These are phyloP conservation scores for Tympanoctomys barrerae DNA, from an alignment of 2,797 vertebrate genomes.

Conservation along the genomic window DNA sequence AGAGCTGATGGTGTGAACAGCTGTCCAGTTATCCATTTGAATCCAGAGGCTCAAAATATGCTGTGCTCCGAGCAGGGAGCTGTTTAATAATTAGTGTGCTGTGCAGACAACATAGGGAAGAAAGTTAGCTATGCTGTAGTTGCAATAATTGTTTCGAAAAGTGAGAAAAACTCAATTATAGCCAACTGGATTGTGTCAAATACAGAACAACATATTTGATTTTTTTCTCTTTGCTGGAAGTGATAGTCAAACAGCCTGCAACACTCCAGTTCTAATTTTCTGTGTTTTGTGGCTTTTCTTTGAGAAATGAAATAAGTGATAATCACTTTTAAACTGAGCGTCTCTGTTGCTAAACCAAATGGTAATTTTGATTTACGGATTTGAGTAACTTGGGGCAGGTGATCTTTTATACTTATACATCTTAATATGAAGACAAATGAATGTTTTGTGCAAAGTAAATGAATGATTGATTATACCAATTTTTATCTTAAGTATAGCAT, in stretches of 20 bases:
- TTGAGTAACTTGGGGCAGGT: slow-evolving; percentile 40
- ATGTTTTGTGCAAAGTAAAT: slow-evolving; percentile 67
- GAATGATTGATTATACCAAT: slow-evolving; percentile 37
- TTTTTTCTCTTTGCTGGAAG: slow-evolving; percentile 1
- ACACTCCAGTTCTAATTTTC: background rate
- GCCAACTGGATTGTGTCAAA: slow-evolving; percentile 34
- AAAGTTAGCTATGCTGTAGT: background rate
- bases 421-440: slow-evolving; percentile 61
- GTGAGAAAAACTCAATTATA: slow-evolving; percentile 62
- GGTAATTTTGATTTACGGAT: slow-evolving; percentile 30
- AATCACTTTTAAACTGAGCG: slow-evolving; percentile 53
- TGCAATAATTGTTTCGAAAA: slow-evolving; percentile 50
- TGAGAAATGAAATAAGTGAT: slow-evolving; percentile 19
- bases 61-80: background rate
- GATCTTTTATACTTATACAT: slow-evolving; percentile 43
- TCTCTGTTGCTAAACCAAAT: slow-evolving; percentile 45
- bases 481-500: slow-evolving; percentile 41
- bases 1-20: slow-evolving; percentile 28
- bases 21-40: slow-evolving; percentile 46
- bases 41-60: slow-evolving; percentile 59
- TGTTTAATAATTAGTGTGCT: slow-evolving; percentile 47
- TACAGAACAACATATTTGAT: background rate
- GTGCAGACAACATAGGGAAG: background rate
- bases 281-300: background rate
- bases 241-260: background rate